Conservation (phyloP, 2,113 vertebrate species). For the Alces alces region DNA sequence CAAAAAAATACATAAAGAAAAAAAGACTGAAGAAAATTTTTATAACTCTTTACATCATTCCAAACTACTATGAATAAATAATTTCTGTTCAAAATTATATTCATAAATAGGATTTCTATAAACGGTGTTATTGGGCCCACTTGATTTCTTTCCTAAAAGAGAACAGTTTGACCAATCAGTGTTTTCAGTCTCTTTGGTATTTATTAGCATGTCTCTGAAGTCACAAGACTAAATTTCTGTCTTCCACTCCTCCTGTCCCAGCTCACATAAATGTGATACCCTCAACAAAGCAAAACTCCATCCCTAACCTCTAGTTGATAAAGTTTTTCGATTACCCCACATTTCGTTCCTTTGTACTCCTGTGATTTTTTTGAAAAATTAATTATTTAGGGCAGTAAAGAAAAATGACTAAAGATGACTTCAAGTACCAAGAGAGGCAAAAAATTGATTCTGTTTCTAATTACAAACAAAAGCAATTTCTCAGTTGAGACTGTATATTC, state of each 20-base stretch:
- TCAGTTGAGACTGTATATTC: neutral
- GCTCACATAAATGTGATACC: neutral
- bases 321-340: neutral
- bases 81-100: slow-evolving; percentile 18
- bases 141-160: slow-evolving; percentile 28
- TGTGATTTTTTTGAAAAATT: neutral
- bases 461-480: slow-evolving; percentile 21
- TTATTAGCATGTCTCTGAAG: neutral
- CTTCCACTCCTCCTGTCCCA: neutral
- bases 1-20: neutral
- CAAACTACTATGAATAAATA: neutral
- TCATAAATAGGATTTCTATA: slow-evolving; percentile 13
- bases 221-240: neutral
- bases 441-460: slow-evolving; percentile 7
- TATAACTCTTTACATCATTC: neutral
- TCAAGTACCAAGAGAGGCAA: neutral
- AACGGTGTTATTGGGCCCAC: neutral
- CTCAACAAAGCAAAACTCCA: neutral
- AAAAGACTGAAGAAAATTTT: neutral
- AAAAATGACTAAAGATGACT: slow-evolving; percentile 41
- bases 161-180: neutral
- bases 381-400: neutral
- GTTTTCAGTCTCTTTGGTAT: slow-evolving; percentile 5
- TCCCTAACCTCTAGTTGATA: neutral
- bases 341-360: neutral